Base-by-base conservation (phyloP, 2,797 vertebrate species). In the Myripristis jacobus region DNA sequence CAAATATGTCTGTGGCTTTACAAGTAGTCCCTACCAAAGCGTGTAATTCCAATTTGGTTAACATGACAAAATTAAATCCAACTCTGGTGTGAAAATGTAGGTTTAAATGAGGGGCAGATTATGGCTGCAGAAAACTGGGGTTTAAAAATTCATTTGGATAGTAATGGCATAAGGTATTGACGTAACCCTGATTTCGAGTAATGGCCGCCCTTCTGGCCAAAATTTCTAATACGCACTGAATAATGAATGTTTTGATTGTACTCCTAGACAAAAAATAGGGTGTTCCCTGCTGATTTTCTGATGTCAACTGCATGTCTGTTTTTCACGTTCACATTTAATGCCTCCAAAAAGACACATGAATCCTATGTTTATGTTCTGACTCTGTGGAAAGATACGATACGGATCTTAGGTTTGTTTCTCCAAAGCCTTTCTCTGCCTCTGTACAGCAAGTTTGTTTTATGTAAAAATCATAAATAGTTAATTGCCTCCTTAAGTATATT, bases 1-100 rank as follows among this genome's bases (percentile, higher is more conserved):
- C 84, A 90, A 92, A 91, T 91, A 87, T 80, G 86, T 89, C 87
- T 91, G 88, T 88, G 92, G 89, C 87, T 91, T 92, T 88, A 83
- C 76, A 89, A 92, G 81, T 69, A 73, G 79, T 73, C 67, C 38
- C 55, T 36, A 58, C 73, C 46, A 58, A 54, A 57, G 66, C 56
- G 29, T 81, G 61, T 88, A 81, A 88, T 86, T 91, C 84, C 51
- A 76, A 73, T 77, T 84, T 62, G 85, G 86, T 87, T 89, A 85
- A 88, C 86, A 78, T 60, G 68, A 27, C 52, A 38, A 51, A 86
- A 90, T 91, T 81, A 87, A 80, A 81, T 60, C 83, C 79, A 61
- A 65, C 81, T 54, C 79, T 73, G 75, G 83, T 89, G 84, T 85
- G 88, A 92, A 92, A 93, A 91, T 86, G 87, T 87, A 79, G 48